These are phyloP conservation scores for Trachymyrmex cornetzi DNA, from an alignment of 1,140 invertebrate genomes.

Conservation along the genomic window DNA sequence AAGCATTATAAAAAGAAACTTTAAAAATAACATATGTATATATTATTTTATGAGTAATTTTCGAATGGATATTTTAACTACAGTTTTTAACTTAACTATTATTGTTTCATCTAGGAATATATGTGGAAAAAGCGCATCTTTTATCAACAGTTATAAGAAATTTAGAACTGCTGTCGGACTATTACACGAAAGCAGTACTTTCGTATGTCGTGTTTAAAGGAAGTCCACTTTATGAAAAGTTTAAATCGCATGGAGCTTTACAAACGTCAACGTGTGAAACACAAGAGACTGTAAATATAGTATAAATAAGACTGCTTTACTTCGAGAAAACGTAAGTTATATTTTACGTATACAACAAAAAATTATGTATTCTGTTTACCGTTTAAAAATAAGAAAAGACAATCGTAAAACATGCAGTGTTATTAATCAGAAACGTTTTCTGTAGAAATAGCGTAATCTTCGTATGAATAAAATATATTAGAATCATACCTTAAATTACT, in stretches of 20 bases:
- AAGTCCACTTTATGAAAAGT: conserved; percentile 83
- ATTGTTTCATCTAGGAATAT: conserved; percentile 87
- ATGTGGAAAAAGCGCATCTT: conserved; percentile 94
- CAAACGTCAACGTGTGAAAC: conserved; percentile 45
- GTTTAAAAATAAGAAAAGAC: conserved; percentile 1
- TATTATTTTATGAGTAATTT: background rate
- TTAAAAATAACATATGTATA: conserved; percentile 22
- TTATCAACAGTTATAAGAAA: conserved; percentile 96
- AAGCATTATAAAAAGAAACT: conserved; percentile 32
- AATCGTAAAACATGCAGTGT: background rate
- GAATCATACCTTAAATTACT: background rate
- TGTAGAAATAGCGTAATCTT: conserved; percentile 5
- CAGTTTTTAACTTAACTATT: too few species aligned
- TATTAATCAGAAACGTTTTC: background rate
- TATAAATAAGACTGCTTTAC: conserved; percentile 41
- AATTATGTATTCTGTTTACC: conserved; percentile 34
- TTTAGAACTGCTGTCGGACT: conserved; percentile 93
- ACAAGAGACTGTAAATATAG: conserved; percentile 27
- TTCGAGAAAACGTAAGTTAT: background rate
- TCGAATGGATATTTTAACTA: background rate
- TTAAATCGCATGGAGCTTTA: conserved; percentile 77
- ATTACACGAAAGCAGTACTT: conserved; percentile 94
- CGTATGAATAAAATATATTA: background rate
- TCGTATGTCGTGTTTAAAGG: conserved; percentile 90
- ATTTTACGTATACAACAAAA: conserved; percentile 1